phyloP scores from a whole-genome alignment of 2,113 vertebrate genomes.

The Irena cyanogastra region DNA sequence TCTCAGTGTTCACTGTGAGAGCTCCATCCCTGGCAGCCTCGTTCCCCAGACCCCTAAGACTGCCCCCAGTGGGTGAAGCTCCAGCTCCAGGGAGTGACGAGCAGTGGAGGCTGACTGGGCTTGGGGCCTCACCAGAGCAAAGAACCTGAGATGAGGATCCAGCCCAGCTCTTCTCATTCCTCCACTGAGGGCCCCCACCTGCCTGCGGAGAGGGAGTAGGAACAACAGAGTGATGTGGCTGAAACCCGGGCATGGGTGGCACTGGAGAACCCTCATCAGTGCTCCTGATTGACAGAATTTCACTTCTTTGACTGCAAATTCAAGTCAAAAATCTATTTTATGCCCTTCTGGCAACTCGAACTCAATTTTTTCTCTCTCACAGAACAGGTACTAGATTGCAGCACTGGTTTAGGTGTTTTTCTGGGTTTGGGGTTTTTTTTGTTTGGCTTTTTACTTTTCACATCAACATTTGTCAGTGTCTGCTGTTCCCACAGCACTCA shows the following conservation, averaged over 20 bases:
- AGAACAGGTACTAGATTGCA: neutral
- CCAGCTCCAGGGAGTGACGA: neutral
- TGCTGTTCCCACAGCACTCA: neutral
- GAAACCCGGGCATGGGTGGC: fast-evolving
- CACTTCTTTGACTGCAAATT: neutral
- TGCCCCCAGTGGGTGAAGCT: neutral
- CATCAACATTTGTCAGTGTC: conserved; percentile 6
- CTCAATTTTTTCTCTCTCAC: neutral
- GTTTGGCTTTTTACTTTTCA: neutral
- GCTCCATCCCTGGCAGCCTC: neutral
- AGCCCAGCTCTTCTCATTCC: neutral
- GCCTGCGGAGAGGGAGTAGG: fast-evolving
- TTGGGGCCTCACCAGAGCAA: neutral
- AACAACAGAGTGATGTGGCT: fast-evolving
- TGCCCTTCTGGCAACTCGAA: neutral
- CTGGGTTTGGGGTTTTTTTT: neutral
- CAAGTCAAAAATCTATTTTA: neutral
- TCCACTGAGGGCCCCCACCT: fast-evolving
- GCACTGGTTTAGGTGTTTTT: neutral
- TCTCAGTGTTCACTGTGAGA: neutral
- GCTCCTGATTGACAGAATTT: neutral
- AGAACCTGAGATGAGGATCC: neutral
- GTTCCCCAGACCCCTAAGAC: neutral
- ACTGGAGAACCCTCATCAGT: neutral
- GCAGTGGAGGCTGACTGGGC: neutral